Percentiles rank a stretch among this genome's conserved stretches.
Conservation (phyloP, 2,113 vertebrate genomes). For the Spea bombifrons region DNA sequence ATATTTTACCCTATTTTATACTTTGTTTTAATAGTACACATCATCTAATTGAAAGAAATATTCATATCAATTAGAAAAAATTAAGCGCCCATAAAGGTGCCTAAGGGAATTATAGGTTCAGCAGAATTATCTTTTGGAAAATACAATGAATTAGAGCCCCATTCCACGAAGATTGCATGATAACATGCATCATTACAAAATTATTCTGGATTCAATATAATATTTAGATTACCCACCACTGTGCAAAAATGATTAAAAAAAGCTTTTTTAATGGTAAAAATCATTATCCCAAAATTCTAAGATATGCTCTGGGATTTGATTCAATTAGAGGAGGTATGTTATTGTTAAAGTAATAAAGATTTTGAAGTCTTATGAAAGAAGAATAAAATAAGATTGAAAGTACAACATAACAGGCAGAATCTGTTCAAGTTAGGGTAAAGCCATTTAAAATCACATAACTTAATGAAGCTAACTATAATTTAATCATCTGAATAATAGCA, state of each 20-base stretch:
- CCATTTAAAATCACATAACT: conserved; percentile 36
- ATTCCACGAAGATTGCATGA: conserved; percentile 51
- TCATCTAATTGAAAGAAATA: conserved; percentile 58
- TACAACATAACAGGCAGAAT: conserved; percentile 33
- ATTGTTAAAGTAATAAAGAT: conserved; percentile 26
- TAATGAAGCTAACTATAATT: conserved; percentile 44
- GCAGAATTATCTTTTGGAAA: conserved; percentile 59
- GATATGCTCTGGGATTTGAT: conserved; percentile 39
- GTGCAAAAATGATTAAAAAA: conserved; percentile 45
- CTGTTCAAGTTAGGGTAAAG: conserved; percentile 35
- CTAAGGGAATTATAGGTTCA: conserved; percentile 59
- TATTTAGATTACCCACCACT: conserved; percentile 40
- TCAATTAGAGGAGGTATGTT: conserved; percentile 35
- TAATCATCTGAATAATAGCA: conserved; percentile 41
- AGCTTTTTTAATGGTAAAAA: conserved; percentile 32
- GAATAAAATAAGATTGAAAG: conserved; percentile 34
- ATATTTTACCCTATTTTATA: too few species aligned
- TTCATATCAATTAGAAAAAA: conserved; percentile 64
- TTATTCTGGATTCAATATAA: conserved; percentile 51
- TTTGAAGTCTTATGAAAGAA: conserved; percentile 31
- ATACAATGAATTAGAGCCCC: conserved; percentile 49
- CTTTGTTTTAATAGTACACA: conserved; percentile 52
- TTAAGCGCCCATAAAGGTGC: conserved; percentile 61
- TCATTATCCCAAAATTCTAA: conserved; percentile 35
- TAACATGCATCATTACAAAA: conserved; percentile 50